Percentiles rank a stretch among this genome's conserved stretches.
These are phyloP conservation scores for Stegana nigrithorax DNA, from an alignment of 2,888 invertebrate genomes.

Conservation along the genomic window DNA sequence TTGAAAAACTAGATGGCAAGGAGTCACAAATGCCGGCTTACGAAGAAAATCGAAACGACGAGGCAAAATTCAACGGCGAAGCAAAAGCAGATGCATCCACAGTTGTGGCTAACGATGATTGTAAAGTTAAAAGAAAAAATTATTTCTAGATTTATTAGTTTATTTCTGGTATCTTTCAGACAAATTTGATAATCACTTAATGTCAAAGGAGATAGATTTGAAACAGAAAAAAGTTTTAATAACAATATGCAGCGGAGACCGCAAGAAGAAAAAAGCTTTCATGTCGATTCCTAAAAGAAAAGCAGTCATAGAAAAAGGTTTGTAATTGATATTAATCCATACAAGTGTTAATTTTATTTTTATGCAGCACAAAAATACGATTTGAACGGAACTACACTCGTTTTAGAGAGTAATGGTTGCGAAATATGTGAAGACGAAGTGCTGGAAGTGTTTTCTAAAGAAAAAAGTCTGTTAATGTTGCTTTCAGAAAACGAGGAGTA, in stretches of 20 bases:
- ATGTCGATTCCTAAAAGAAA: slow-evolving; percentile 53
- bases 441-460: slow-evolving; percentile 51
- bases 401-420: slow-evolving; percentile 51
- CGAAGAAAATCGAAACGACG: too few relatives aligned
- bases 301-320: slow-evolving; percentile 51
- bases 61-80: too few relatives aligned
- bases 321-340: neutral
- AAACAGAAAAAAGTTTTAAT: slow-evolving; percentile 49
- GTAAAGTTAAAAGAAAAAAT: too few relatives aligned
- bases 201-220: too few relatives aligned
- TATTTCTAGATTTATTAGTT: too few relatives aligned
- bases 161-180: too few relatives aligned
- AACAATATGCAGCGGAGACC: slow-evolving; percentile 54
- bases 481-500: slow-evolving; percentile 48
- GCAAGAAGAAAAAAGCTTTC: slow-evolving; percentile 51
- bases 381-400: slow-evolving; percentile 43
- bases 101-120: too few relatives aligned
- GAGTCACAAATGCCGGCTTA: too few relatives aligned
- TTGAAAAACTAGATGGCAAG: too few relatives aligned
- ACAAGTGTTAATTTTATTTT: neutral
- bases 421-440: slow-evolving; percentile 54
- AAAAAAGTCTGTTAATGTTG: slow-evolving; percentile 48
- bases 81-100: too few relatives aligned
- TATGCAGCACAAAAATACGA: slow-evolving; percentile 50
- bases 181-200: too few relatives aligned